A percentile compares a stretch with the other conserved stretches of the same genome.
Evolutionary conservation across 2,113 vertebrate genomes (phyloP).

Genomic region (Stictonetta naevosa): DNA sequence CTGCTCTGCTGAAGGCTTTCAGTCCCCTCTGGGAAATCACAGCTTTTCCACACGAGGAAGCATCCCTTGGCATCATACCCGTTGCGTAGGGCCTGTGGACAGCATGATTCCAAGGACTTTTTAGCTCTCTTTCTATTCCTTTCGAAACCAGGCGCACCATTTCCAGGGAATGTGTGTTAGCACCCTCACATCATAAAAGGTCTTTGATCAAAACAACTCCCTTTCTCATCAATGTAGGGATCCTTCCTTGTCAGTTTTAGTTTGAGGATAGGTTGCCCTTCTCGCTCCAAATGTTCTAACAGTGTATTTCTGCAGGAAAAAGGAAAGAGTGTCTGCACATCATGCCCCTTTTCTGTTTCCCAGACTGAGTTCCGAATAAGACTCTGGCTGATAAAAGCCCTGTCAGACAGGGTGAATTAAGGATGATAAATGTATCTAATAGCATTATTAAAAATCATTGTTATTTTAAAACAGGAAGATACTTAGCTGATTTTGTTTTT

Average conservation of each 20-base stretch:
- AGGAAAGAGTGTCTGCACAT: background rate
- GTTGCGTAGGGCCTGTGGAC: accelerated
- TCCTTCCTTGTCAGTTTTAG: background rate
- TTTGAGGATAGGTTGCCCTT: background rate
- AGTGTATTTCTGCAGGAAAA: background rate
- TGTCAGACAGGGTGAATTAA: slow-evolving; percentile 2
- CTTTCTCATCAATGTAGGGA: background rate
- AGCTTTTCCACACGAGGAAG: accelerated
- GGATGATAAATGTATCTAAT: slow-evolving; percentile 35
- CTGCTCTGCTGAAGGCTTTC: background rate
- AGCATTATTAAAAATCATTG: background rate
- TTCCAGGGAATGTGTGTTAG: background rate
- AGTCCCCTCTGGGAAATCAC: background rate
- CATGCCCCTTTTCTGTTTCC: background rate
- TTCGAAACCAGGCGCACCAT: accelerated
- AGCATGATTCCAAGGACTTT: background rate
- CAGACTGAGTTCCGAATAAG: background rate
- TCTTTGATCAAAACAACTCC: background rate
- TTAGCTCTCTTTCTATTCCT: background rate
- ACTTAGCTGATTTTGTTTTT: background rate
- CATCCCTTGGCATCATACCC: background rate
- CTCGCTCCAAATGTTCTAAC: background rate
- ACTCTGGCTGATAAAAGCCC: background rate
- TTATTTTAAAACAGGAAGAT: background rate
- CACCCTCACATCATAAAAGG: background rate